Evolutionary conservation across 2,797 vertebrate genomes (phyloP).

Genomic region (Poeciliopsis presidionis): DNA sequence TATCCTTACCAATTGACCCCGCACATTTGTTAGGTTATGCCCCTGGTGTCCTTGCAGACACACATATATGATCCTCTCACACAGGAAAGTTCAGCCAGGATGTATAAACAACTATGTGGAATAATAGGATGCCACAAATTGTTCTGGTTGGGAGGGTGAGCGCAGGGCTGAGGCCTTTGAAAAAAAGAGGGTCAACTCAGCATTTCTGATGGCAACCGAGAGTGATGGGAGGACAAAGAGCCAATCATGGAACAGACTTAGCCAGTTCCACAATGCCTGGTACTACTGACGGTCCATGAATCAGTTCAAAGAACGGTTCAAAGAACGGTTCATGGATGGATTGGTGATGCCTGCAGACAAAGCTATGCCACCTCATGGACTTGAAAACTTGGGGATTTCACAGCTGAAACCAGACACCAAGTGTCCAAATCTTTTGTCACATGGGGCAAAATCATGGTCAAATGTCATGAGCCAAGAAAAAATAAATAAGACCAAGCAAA

Average conservation of each 20-base stretch:
- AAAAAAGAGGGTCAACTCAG: constrained; percentile 83
- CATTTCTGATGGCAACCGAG: constrained; percentile 77
- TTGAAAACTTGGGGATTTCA: not conserved
- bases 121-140: constrained; percentile 78
- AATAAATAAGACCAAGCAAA: too few species aligned
- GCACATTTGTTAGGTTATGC: constrained; percentile 86
- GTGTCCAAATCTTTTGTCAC: too few species aligned
- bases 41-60: constrained; percentile 72
- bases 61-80: constrained; percentile 79
- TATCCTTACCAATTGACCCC: constrained; percentile 78
- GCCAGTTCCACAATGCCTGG: constrained; percentile 64
- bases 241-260: constrained; percentile 65
- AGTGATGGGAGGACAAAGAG: constrained; percentile 42
- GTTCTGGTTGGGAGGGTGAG: constrained; percentile 18
- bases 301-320: too few species aligned
- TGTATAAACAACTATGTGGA: constrained; percentile 71
- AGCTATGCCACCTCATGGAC: not conserved
- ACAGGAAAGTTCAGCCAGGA: constrained; percentile 82
- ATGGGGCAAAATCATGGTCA: too few species aligned
- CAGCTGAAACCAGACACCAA: not conserved
- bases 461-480: too few species aligned
- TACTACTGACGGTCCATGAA: not conserved
- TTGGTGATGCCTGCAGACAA: not conserved
- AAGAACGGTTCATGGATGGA: not conserved
- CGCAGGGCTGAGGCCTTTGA: constrained; percentile 28